Base-by-base conservation (phyloP, 2,113 vertebrate species). In the Zapornia atra region DNA sequence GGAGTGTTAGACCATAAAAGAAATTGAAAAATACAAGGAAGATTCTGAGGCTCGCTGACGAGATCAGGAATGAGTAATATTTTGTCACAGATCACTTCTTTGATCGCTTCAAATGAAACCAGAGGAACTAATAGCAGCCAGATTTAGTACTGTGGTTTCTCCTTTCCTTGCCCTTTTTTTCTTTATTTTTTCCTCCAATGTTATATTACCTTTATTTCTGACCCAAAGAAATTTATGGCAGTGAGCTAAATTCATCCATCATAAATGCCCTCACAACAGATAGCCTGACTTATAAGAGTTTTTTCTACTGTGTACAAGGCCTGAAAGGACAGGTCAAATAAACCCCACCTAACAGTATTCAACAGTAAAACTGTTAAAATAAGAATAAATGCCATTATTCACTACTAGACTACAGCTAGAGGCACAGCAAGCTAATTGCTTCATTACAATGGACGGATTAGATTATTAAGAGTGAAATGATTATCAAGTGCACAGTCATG, bases 391-490 rank as follows among this genome's bases (percentile, higher is more conserved):
- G 78, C 66, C 29, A 4, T 85, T 87, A 80, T 95, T 88, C 6
- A 1, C 75, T 90, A 69, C 80, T 63, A 90, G 70, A 73, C 73
- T 94, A 86, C 90, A 93, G 93, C 92, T 91, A 82, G 85, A 50
- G 75, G 87, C 93, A 92, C 31, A 92, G 87, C 46, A 86, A 96
- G 72, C 64, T 96, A 92, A 96, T 96, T 95, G 82, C 92, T 90
- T 93, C 93, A 94, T 96, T 96, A 95, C 76, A 96, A 92, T 81
- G 48, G 88, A 92, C 0, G 1, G 85, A 95, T 95, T 90, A 88
- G 75, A 96, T 95, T 94, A 96, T 95, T 92, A 94, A 71, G 85
- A 96, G 76, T 83, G 93, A 96, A 96, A 94, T 81, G 3, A 93
- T 94, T 94, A 95, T 92, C 71, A 83, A 96, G 90, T 93, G 90